phyloP scores from a whole-genome alignment of 2,888 invertebrate genomes.

The Notodonta ziczac region DNA sequence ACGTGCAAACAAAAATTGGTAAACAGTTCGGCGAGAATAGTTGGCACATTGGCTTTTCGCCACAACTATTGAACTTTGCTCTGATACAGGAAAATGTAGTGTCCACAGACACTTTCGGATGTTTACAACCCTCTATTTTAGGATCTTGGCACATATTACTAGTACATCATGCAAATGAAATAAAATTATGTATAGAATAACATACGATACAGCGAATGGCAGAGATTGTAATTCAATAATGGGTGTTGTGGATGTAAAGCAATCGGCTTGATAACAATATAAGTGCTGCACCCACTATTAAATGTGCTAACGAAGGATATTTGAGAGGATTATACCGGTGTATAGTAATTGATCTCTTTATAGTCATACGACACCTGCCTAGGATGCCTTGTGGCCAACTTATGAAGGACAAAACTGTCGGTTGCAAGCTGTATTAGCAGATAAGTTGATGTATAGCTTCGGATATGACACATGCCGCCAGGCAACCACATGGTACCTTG shows the following conservation, averaged over 20 bases:
- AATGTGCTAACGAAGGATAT: conserved; percentile 15
- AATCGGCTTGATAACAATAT: background rate
- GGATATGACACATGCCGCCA: background rate
- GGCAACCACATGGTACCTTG: conserved; percentile 43
- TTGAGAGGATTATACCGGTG: conserved; percentile 8
- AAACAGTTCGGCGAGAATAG: conserved; percentile 50
- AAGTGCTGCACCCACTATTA: conserved; percentile 8
- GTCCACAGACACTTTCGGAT: conserved; percentile 66
- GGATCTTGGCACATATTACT: conserved; percentile 63
- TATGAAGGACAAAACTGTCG: conserved; percentile 13
- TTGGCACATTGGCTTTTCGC: conserved; percentile 67
- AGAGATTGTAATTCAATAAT: background rate
- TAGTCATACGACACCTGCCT: conserved; percentile 8
- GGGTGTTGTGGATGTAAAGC: background rate
- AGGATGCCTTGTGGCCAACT: conserved; percentile 11
- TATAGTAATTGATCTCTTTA: conserved; percentile 19
- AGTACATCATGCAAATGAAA: conserved; percentile 23
- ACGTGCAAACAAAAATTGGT: conserved; percentile 31
- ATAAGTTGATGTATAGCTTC: conserved; percentile 14
- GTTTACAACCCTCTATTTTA: conserved; percentile 68
- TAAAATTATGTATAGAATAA: conserved; percentile 25
- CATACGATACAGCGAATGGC: background rate
- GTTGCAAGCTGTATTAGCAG: conserved; percentile 14
- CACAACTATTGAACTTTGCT: conserved; percentile 77
- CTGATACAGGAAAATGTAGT: conserved; percentile 73